Base-by-base conservation (phyloP, 2,888 invertebrate genomes). In the Drosophila paramelanica region DNA sequence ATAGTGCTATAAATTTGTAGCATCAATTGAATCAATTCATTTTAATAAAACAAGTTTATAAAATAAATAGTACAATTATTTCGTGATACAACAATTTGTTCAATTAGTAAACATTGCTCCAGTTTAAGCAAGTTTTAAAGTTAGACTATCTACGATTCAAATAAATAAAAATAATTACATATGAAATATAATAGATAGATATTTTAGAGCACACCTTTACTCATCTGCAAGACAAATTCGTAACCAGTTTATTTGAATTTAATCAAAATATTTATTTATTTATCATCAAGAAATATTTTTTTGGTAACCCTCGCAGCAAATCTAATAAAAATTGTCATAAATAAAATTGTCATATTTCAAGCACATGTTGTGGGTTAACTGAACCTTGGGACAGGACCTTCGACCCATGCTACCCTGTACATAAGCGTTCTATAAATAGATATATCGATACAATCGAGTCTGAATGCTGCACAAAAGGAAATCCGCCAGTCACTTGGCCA, bases 401-500 rank as follows among this genome's bases (percentile, higher is more conserved):
- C 45, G 45, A 41, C 68, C 36, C 13, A 45, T 10, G 27, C 17
- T 61, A 42, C 31, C 41, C 33, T 42, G 7, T 39, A n/a, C 11
- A 31, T 7, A 59, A 10, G 20, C 38, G 33, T 43, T 49, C 14
- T 52, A 41, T 56, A 60, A 64, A 68, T 53, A 73, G 56, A 62
- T 50, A 55, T 52, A 41, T 49, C 17, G 20, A 31, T 41, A 59
- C 67, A 72, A 72, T 55, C 58, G 57, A 50, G 36, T 27, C 56
- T 33, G 59, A 66, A 77, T 51, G 77, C 53, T 74, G 77, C 51
- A 67, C 61, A 73, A 67, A 78, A 81, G 87, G 85, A 84, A 87
- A 82, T 81, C 88, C 85, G 69, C 65, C 67, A 62, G 75, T 81
- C 85, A 84, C 73, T 84, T 65, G 50, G 59, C 57, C 75, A 81